Evolutionary conservation across 2,888 invertebrate genomes (phyloP), one percentile per base, ranked within the genome.

Genomic region (Drosophila cognata): DNA sequence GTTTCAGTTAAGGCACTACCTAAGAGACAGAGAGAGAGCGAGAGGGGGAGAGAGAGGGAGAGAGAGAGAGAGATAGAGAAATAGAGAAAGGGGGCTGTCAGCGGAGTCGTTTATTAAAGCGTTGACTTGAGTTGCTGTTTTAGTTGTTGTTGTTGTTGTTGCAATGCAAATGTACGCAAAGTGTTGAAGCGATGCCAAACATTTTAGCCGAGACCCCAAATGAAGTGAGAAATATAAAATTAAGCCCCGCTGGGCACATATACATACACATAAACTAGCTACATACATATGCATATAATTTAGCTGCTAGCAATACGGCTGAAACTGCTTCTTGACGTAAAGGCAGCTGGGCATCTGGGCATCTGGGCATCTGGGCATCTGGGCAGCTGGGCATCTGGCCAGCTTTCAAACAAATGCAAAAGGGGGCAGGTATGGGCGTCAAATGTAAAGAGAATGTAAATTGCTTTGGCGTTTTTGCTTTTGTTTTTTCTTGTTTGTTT

Each of bases 181-280:
- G 81, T 81, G 76, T 74, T 86, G 68, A 77, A 67, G 69, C 71
- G 68, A 65, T 70, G 74, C 76, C 71, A 71, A 73, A 84, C 75
- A 75, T 74, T 84, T 73, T 65, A 71, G 57, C 62, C 36, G 56
- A 57, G 66, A 67, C 82, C 76, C 72, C 63, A 89, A 84, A 89
- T 84, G 81, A 84, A 84, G 84, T 87, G 87, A 81, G 88, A 87
- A 87, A 81, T 84, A 84, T 87, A 87, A 84, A 83, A 84, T 89
- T 74, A 83, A 89, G 81, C 48, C 31, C 28, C 48, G 31, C 63
- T 55, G 43, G 50, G 69, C 46, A 43, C 11, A 43, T 0, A 13
- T 50, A 55, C 33, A 21, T 50, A 41, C 33, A 5, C 7, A 31
- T 8, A 48, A 13, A 31, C 31, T 25, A 33, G 5, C 7, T 52